Evolutionary conservation across 2,113 vertebrate species (phyloP), one percentile per base, ranked within the genome.

Genomic region (Morone chrysops): DNA sequence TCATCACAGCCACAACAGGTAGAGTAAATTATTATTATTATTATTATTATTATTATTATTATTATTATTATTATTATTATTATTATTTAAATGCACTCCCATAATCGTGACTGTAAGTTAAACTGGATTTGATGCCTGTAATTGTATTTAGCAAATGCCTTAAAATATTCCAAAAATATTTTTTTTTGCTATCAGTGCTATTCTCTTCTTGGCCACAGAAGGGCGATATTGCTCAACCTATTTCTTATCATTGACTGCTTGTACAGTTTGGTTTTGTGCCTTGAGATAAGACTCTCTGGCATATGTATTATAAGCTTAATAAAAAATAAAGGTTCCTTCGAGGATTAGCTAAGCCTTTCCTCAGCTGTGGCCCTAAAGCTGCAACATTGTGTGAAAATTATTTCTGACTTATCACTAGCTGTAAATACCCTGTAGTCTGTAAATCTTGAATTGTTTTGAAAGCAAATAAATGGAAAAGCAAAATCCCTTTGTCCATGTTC

Each of bases 121-220:
- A 51, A 57, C 4, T 1, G 0, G 54, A 25, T 48, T 65, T 51
- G 25, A 73, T 47, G 20, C n/a, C 45, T 54, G 56, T 57, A 8
- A 43, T 2, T 68, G 47, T 41, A 8, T 18, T 13, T 54, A 3
- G 57, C 16, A 54, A 77, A 57, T 43, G 2, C 4, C 10, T 69
- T 60, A 22, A 83, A n/a, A 47, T 48, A 4, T 3, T 43, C 3
- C 11, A 65, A 56, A 3, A 41, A 25, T 25, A 25, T 25, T 25
- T 31, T 31, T 31, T 31, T 31, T 5, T 51, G 40, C 18, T 67
- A 5, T 68, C 62, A 0, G 5, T 83, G 78, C 57, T 25, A n/a
- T 90, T 68, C 31, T 68, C 2, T 38, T 2, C 0, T 43, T 61
- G 11, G 1, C 88, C 94, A 93, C 78, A 25, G 90, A 93, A 83